Evolutionary conservation across 2,888 invertebrate genomes (phyloP).

Genomic region (Ophonus ardosiacus): DNA sequence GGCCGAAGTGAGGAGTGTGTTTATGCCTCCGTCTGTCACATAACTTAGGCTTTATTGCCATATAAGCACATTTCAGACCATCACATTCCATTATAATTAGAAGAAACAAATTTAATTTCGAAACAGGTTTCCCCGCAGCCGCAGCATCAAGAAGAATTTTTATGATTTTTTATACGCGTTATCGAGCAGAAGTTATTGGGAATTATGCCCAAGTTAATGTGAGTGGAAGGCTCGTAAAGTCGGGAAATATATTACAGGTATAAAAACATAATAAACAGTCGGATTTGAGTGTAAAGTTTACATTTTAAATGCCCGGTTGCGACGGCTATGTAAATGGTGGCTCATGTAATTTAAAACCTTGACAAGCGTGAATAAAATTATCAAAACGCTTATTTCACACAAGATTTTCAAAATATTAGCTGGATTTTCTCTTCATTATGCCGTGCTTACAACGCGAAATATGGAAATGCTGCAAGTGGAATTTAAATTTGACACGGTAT

Average conservation of each 20-base stretch:
- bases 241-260: constrained; percentile 56
- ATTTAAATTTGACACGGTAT: constrained; percentile 8
- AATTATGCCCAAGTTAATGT: constrained; percentile 59
- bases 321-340: constrained; percentile 60
- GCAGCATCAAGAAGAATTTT: constrained; percentile 54
- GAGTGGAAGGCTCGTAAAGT: constrained; percentile 57
- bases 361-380: constrained; percentile 57
- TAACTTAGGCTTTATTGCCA: constrained; percentile 62
- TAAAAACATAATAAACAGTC: constrained; percentile 62
- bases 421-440: constrained; percentile 49
- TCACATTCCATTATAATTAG: constrained; percentile 65
- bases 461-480: constrained; percentile 15
- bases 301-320: constrained; percentile 61
- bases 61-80: constrained; percentile 64
- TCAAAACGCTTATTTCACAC: constrained; percentile 55
- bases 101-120: constrained; percentile 64
- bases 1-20: constrained; percentile 62
- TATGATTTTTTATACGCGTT: constrained; percentile 59
- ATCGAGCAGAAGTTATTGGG: constrained; percentile 61
- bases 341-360: constrained; percentile 59
- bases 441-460: constrained; percentile 13
- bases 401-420: constrained; percentile 47
- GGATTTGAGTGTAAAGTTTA: constrained; percentile 61
- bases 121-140: constrained; percentile 54
- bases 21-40: constrained; percentile 62